Evolutionary conservation across 2,797 vertebrate species (phyloP), one percentile per base, ranked within the genome.

Genomic region (Australoheros facetus): DNA sequence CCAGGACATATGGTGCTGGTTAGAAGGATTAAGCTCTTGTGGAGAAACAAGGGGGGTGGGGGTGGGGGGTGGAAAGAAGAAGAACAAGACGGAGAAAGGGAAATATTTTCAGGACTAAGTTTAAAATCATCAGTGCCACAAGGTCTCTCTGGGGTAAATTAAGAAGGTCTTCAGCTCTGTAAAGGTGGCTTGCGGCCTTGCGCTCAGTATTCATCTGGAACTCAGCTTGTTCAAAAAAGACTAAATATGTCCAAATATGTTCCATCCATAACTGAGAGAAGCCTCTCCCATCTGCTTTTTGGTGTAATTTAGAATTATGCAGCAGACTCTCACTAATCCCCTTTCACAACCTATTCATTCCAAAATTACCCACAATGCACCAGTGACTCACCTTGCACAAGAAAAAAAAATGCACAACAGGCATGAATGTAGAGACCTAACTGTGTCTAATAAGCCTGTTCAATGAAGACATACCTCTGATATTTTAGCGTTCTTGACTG

Each of bases 1-100:
- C 82, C 86, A 92, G 87, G 83, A 93, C 95, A 96, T 95, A 74
- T 96, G 95, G 94, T 85, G 83, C 88, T 94, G 87, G 92, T 96
- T 96, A 95, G 88, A 74, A 83, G 91, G 92, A 94, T 94, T 92
- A 94, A 88, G 90, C 87, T 89, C 87, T 93, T 87, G 84, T 86
- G 89, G 88, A 91, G 85, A 78, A 90, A 82, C 86, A 73, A 74
- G 80, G 75, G 87, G 74, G 80, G 77, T 85, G 39, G 5, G 86
- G 59, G 9, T 34, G 34, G 5, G 37, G 34, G 71, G 79, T 17
- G 82, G 82, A 80, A 78, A 62, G 76, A 69, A 26, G 80, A 62
- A 32, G 58, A 69, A 69, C 77, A 71, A 66, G 74, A 66, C 80
- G 79, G 88, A 85, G 82, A 84, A 84, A 90, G 79, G 88, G 85